Evolutionary conservation across 2,888 invertebrate genomes (phyloP), one percentile per base, ranked within the genome.

Genomic region (Pachymerium ferrugineum): DNA sequence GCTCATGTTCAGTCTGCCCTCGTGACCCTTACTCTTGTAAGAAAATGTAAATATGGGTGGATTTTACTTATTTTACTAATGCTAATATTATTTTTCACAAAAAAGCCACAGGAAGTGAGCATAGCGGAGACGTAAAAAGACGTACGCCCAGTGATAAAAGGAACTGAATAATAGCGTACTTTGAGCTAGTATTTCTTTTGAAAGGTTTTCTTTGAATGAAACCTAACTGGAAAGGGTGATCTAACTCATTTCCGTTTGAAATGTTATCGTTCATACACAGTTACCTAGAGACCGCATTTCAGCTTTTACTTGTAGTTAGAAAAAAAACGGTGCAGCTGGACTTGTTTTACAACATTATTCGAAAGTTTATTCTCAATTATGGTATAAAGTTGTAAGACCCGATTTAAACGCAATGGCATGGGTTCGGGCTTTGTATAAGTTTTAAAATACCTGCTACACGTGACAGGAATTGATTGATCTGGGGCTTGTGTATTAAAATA

Each of bases 181-280:
- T 62, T 62, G 62, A 62, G 62, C 62, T 62, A n/a, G 62, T 22
- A 62, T 62, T 62, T 62, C 62, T 10, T 28, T 28, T 14, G 62
- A 54, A 54, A 54, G n/a, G n/a, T 54, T 22, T 54, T 54, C 47
- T 54, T 54, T 54, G 47, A 62, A 22, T 62, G 62, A 62, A 62
- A 38, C 38, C 38, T 38, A 62, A 62, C 62, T 28, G 22, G 62
- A 62, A 28, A 62, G 12, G 62, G 62, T 28, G 28, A 62, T 62
- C 62, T 28, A 62, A 62, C 62, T 62, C 28, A 62, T 62, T 25
- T 62, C 62, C 62, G 62, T 28, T 28, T 22, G 62, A 62, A 22
- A 28, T 62, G 28, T 62, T 28, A 62, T 28, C 14, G 28, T 6
- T 10, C 22, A 22, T 28, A 62, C 62, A 25, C 28, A 25, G 62